These are phyloP conservation scores for Peucedramus taeniatus DNA, from an alignment of 2,113 vertebrate genomes.

Conservation along the genomic window DNA sequence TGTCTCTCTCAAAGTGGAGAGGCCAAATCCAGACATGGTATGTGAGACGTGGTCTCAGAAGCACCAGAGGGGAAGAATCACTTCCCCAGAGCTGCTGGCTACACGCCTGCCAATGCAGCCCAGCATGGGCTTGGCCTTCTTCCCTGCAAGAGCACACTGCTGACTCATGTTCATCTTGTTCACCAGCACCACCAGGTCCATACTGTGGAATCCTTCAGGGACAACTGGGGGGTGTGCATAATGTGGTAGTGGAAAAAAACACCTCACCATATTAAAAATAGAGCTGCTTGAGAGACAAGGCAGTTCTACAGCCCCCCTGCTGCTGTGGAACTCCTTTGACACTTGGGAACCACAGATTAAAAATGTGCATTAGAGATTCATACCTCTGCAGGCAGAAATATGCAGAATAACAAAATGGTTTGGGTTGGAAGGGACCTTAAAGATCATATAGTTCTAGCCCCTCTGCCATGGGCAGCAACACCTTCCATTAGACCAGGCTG, in stretches of 20 bases:
- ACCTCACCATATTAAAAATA: neutral
- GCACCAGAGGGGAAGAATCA: neutral
- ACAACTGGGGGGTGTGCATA: neutral
- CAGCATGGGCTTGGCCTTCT: slow-evolving; percentile 3
- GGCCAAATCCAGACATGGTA: neutral
- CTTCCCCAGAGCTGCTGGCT: neutral
- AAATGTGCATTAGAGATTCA: neutral
- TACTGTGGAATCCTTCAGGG: neutral
- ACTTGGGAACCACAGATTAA: neutral
- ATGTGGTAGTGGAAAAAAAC: neutral
- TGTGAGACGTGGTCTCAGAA: neutral
- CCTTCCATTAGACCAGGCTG: neutral
- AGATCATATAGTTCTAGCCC: neutral
- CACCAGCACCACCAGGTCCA: neutral
- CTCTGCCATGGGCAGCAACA: neutral
- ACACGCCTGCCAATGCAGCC: neutral
- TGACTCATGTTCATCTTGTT: neutral
- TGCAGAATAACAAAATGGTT: neutral
- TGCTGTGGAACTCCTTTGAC: neutral
- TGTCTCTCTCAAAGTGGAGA: neutral
- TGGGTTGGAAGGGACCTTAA: neutral
- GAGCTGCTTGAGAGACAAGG: neutral
- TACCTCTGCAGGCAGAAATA: neutral
- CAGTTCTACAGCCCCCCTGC: neutral
- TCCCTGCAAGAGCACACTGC: neutral